phyloP scores from a whole-genome alignment of 2,888 invertebrate species.

The Acleris literana region DNA sequence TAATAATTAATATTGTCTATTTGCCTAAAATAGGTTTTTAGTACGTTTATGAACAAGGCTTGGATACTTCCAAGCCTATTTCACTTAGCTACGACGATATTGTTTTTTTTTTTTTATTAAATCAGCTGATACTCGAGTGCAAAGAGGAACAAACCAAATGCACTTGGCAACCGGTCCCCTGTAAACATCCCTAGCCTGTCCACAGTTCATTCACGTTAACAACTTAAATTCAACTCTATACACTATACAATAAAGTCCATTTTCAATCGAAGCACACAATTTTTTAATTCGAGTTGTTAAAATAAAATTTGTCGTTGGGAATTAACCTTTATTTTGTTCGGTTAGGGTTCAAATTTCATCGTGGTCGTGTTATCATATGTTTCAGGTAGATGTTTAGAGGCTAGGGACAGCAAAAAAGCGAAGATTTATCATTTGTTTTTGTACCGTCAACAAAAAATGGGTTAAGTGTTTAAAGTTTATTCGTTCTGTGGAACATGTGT shows the following conservation, averaged over 20 bases:
- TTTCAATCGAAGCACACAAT: neutral
- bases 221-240: constrained; percentile 12
- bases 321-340: accelerated
- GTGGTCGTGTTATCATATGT: constrained; percentile 48
- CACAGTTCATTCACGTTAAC: constrained; percentile 43
- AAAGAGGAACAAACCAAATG: constrained; percentile 26
- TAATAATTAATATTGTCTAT: too few relatives aligned
- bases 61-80: too few relatives aligned
- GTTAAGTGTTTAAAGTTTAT: constrained; percentile 71
- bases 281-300: constrained; percentile 21
- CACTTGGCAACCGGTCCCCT: constrained; percentile 65
- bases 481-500: constrained; percentile 58
- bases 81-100: too few relatives aligned
- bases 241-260: constrained; percentile 3
- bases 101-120: too few relatives aligned
- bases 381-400: constrained; percentile 46
- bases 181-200: constrained; percentile 42
- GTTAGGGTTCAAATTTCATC: constrained; percentile 40
- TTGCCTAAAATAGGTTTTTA: too few relatives aligned
- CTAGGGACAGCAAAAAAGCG: constrained; percentile 51
- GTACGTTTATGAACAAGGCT: too few relatives aligned
- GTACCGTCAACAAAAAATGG: constrained; percentile 64
- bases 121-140: neutral
- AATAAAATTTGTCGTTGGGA: constrained; percentile 4
- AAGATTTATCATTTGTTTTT: constrained; percentile 68